Evolutionary conservation across 2,888 invertebrate genomes (phyloP).

Genomic region (Crepidodera aurea): DNA sequence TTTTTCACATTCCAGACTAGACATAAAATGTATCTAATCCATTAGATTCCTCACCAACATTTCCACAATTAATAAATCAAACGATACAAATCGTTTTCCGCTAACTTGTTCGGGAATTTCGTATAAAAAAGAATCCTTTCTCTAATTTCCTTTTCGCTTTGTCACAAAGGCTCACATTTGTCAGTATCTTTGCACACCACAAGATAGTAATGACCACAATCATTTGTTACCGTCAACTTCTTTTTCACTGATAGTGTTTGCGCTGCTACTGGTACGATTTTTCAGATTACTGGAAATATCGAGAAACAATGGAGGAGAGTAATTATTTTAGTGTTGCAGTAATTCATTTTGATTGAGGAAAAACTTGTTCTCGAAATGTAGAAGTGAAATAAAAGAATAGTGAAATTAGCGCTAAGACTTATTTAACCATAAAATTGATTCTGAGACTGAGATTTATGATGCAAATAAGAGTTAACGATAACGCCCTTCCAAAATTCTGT

Average conservation of each 20-base stretch:
- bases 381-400: no score
- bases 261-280: neutral
- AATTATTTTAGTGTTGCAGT: no score
- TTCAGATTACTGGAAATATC: neutral
- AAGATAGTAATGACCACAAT: neutral
- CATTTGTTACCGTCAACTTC: neutral
- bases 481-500: no score
- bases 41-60: no score
- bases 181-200: conserved; percentile 5
- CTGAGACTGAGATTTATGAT: no score
- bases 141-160: conserved; percentile 3
- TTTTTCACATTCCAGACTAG: no score
- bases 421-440: no score
- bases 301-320: neutral
- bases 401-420: no score
- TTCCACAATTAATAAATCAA: conserved; percentile 8
- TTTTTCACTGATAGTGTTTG: neutral
- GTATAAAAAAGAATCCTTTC: neutral
- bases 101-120: neutral
- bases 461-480: no score
- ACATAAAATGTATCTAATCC: no score
- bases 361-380: no score
- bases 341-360: no score
- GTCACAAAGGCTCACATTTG: conserved; percentile 1
- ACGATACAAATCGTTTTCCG: conserved; percentile 2